Evolutionary conservation across 2,888 invertebrate species (phyloP), one percentile per base, ranked within the genome.

Genomic region (Caenorhabditis sp.): DNA sequence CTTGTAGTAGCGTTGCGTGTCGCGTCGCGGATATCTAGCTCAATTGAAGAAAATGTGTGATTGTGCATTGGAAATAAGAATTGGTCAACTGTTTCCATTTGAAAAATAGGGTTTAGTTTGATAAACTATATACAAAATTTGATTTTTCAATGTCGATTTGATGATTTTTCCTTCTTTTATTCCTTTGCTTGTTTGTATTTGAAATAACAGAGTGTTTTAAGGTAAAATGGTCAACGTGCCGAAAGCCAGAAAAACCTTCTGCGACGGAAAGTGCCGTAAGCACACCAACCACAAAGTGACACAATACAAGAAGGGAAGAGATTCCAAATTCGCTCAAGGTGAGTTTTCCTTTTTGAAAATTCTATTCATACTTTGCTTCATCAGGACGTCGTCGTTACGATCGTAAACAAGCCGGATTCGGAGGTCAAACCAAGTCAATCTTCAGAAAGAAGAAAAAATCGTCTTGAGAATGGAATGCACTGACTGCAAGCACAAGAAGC

Each of bases 291-390:
- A 99, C 90, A 99, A 99, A 91, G 97, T 99, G 67, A 97, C 97
- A 65, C 99, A 99, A 90, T 99, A 99, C 91, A 99, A 99, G 90
- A 97, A 97, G 89, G 97, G 97, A 63, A 97, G 97, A 90, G 99
- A 97, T 91, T 94, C 97, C 89, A 93, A 94, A 88, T 94, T 93
- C 88, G 93, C 96, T 37, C 97, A 99, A 90, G 97, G 97, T 90
- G 50, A 21, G 72, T 66, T 21, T n/a, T n/a, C n/a, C n/a, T n/a
- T n/a, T n/a, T n/a, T n/a, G n/a, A n/a, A n/a, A n/a, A n/a, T n/a
- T n/a, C n/a, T n/a, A n/a, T n/a, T 50, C 49, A 58, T 17, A 62
- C 17, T 54, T 31, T 49, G 1, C n/a, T 50, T 75, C 79, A n/a
- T 23, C 66, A 81, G 86, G 86, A 67, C 81, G 85, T 76, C 92